A percentile compares a stretch with the other conserved stretches of the same genome.
phyloP scores from a whole-genome alignment of 2,797 vertebrate genomes.

The Alcedo quadribrachys region DNA sequence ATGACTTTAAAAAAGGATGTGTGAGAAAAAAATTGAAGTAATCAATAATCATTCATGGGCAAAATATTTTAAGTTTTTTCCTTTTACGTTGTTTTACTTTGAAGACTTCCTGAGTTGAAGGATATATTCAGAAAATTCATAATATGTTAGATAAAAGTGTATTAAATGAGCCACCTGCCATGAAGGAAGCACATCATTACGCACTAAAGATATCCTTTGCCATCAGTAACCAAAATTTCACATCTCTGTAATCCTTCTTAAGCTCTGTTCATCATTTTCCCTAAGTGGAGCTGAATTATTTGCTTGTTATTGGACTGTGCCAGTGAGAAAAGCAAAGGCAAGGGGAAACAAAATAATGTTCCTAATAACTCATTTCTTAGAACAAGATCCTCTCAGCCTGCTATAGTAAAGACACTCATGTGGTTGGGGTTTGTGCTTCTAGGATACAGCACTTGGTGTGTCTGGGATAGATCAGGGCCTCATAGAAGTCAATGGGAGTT shows the following conservation, averaged over 20 bases:
- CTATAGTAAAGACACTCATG: not conserved
- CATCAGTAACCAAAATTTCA: not conserved
- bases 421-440: not conserved
- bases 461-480: slow-evolving; percentile 29
- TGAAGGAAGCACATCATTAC: not conserved
- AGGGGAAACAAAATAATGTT: not conserved
- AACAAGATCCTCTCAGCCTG: not conserved
- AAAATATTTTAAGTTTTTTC: not conserved
- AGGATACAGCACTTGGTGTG: not conserved
- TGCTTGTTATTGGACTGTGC: not conserved
- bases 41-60: not conserved
- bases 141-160: not conserved
- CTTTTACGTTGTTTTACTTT: not conserved
- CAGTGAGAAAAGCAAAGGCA: not conserved
- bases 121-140: not conserved
- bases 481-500: slow-evolving; percentile 13
- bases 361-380: not conserved
- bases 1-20: not conserved
- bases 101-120: not conserved
- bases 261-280: not conserved
- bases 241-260: not conserved
- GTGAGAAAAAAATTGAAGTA: not conserved
- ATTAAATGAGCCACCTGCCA: not conserved
- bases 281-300: not conserved
- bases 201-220: not conserved